These are phyloP conservation scores for Patella depressa DNA, from an alignment of 2,888 invertebrate genomes.

Conservation along the genomic window DNA sequence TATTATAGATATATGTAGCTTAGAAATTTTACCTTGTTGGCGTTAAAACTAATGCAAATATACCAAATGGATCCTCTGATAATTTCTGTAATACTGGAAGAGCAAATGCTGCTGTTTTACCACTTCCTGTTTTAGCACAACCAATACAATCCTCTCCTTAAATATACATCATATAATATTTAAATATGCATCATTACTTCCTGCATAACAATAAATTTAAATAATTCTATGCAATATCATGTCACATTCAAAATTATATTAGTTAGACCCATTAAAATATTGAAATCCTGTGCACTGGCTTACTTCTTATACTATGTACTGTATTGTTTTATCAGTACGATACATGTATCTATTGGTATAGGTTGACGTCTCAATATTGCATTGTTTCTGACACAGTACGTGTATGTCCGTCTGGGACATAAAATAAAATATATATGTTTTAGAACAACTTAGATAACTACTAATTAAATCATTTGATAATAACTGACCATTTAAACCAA, in stretches of 20 bases:
- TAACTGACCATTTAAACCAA: no score
- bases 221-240: neutral
- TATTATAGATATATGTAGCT: no score
- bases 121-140: slow-evolving; percentile 97
- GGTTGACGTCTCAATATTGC: no score
- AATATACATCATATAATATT: slow-evolving; percentile 22
- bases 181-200: neutral
- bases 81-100: slow-evolving; percentile 92
- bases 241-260: neutral
- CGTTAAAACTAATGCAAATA: slow-evolving; percentile 93
- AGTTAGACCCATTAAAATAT: neutral
- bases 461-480: no score
- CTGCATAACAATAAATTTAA: neutral
- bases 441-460: no score
- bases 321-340: no score
- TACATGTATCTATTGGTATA: no score
- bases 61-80: slow-evolving; percentile 94
- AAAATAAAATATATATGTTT: no score
- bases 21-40: slow-evolving; percentile 81
- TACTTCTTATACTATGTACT: no score
- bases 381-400: no score
- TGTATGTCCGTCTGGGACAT: no score
- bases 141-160: slow-evolving; percentile 90
- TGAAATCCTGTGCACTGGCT: neutral
- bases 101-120: slow-evolving; percentile 98